Percentiles rank a stretch among this genome's conserved stretches.
These are phyloP conservation scores for Megatriorchis doriae DNA, from an alignment of 2,113 vertebrate species.

Conservation along the genomic window DNA sequence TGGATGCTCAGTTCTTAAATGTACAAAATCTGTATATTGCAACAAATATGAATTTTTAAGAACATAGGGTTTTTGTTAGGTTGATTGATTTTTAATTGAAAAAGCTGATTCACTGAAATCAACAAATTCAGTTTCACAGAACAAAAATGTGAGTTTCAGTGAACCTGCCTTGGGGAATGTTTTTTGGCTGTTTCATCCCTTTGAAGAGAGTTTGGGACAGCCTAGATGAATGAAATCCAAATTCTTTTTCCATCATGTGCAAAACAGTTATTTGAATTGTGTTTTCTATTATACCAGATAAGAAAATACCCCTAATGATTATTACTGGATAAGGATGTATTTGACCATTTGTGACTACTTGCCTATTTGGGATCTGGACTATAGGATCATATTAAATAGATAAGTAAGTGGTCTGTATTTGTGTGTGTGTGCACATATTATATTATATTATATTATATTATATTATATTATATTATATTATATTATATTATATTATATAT, in stretches of 20 bases:
- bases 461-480: too few relatives aligned
- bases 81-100: neutral
- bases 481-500: too few relatives aligned
- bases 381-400: neutral
- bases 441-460: too few relatives aligned
- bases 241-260: neutral
- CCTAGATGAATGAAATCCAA: neutral
- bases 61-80: fast-evolving
- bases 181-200: neutral
- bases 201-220: neutral
- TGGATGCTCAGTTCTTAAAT: neutral
- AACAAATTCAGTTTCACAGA: neutral
- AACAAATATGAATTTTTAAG: neutral
- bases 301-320: neutral
- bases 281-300: neutral
- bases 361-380: neutral
- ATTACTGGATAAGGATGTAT: neutral
- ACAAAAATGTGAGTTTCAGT: neutral
- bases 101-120: neutral
- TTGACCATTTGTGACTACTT: neutral
- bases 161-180: neutral
- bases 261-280: neutral
- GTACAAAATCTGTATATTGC: neutral
- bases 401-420: neutral
- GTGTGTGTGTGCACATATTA: neutral